phyloP scores from a whole-genome alignment of 2,797 vertebrate species.

The Channa striata region DNA sequence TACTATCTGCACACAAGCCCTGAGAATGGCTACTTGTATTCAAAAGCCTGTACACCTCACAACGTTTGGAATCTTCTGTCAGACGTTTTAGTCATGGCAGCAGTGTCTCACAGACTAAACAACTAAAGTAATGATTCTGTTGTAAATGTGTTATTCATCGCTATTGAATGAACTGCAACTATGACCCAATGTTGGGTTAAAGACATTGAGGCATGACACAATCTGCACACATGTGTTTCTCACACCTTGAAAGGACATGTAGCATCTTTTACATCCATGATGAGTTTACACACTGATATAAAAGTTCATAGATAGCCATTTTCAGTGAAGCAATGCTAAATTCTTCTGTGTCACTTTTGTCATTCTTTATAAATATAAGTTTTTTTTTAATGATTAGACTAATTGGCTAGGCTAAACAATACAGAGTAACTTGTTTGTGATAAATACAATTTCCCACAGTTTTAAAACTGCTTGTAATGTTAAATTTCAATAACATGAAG shows the following conservation, averaged over 20 bases:
- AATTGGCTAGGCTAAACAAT: too few species aligned
- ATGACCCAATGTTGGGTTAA: neutral
- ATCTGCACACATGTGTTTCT: neutral
- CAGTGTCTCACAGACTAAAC: conserved; percentile 58
- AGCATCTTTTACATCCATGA: neutral
- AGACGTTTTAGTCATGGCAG: conserved; percentile 14
- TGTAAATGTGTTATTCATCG: conserved; percentile 45
- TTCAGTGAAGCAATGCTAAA: too few species aligned
- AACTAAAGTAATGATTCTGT: conserved; percentile 19
- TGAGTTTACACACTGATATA: neutral
- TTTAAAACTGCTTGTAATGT: too few species aligned
- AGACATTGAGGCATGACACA: neutral
- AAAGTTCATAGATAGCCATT: too few species aligned
- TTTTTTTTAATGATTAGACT: too few species aligned
- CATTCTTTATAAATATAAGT: too few species aligned
- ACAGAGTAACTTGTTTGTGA: too few species aligned
- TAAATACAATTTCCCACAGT: too few species aligned
- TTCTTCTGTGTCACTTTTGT: too few species aligned
- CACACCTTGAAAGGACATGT: neutral
- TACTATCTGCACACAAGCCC: conserved; percentile 7
- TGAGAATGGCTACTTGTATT: neutral
- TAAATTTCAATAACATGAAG: too few species aligned
- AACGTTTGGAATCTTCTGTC: conserved; percentile 11
- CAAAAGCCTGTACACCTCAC: conserved; percentile 9
- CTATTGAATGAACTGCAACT: conserved; percentile 14